A percentile compares a stretch with the other conserved stretches of the same genome.
These are phyloP conservation scores for Encarsia formosa DNA, from an alignment of 2,888 invertebrate genomes.

Conservation along the genomic window DNA sequence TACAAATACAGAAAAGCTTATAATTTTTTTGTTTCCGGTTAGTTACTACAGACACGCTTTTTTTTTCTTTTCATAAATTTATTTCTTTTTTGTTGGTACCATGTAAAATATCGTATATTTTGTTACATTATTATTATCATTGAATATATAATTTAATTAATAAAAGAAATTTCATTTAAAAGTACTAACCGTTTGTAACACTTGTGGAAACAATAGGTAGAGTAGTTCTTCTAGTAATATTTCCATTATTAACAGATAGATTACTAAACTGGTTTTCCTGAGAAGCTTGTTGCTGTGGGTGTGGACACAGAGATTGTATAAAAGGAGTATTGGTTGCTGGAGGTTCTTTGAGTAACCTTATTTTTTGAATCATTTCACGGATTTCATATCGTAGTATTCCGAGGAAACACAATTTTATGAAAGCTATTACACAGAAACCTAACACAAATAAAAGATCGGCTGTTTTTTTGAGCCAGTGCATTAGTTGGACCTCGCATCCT, in stretches of 20 bases:
- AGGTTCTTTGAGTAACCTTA: conserved; percentile 63
- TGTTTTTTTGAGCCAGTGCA: conserved; percentile 72
- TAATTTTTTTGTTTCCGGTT: too few relatives aligned
- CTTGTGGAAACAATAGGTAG: conserved; percentile 32
- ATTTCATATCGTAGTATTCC: conserved; percentile 83
- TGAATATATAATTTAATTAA: too few relatives aligned
- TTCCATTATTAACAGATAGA: conserved; percentile 36
- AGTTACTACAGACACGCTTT: too few relatives aligned
- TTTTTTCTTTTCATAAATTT: too few relatives aligned
- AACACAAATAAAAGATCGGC: conserved; percentile 77
- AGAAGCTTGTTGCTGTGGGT: conserved; percentile 24
- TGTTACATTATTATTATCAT: too few relatives aligned
- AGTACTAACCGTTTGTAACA: too few relatives aligned
- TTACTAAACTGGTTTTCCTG: too few relatives aligned
- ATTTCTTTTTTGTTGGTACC: too few relatives aligned
- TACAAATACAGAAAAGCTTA: too few relatives aligned
- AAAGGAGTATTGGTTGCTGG: conserved; percentile 41
- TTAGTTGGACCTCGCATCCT: conserved; percentile 71
- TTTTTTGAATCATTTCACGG: conserved; percentile 88
- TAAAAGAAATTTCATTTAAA: too few relatives aligned
- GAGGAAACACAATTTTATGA: conserved; percentile 83
- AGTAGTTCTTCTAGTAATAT: conserved; percentile 38
- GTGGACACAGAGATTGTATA: conserved; percentile 41
- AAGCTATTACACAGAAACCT: conserved; percentile 85
- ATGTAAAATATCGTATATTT: too few relatives aligned